Evolutionary conservation across 2,797 vertebrate species (phyloP).

Genomic region (Micropoecilia bifurca): DNA sequence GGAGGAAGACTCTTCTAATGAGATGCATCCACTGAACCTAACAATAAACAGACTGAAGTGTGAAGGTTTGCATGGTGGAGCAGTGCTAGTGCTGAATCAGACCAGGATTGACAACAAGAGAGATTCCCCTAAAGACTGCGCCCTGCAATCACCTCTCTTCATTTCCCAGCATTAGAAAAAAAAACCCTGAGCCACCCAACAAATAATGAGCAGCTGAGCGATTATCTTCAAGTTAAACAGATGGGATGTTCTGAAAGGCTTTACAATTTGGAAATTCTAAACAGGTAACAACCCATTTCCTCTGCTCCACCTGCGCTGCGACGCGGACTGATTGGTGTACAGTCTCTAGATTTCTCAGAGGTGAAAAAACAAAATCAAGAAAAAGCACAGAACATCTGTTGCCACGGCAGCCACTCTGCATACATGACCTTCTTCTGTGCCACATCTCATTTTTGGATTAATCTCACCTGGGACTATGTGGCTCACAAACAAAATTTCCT

Average conservation of each 20-base stretch:
- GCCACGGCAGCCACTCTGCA: slow-evolving; percentile 25
- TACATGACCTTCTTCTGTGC: slow-evolving; percentile 47
- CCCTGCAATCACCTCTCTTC: slow-evolving; percentile 68
- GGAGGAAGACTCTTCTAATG: neutral
- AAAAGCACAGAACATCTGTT: slow-evolving; percentile 24
- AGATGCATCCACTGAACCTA: neutral
- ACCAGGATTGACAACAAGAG: slow-evolving; percentile 31
- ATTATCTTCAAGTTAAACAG: slow-evolving; percentile 40
- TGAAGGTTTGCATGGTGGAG: neutral
- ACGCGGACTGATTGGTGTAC: slow-evolving; percentile 34
- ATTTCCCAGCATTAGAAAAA: slow-evolving; percentile 33
- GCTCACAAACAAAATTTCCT: slow-evolving; percentile 74
- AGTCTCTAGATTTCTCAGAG: slow-evolving; percentile 28
- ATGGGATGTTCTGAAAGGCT: slow-evolving; percentile 30
- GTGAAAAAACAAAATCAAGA: slow-evolving; percentile 25
- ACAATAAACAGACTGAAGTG: neutral
- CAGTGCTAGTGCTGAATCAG: slow-evolving; percentile 27
- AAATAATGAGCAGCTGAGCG: slow-evolving; percentile 29
- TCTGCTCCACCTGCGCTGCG: slow-evolving; percentile 21
- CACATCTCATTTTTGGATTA: slow-evolving; percentile 55
- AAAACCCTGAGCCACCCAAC: slow-evolving; percentile 20
- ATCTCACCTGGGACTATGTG: slow-evolving; percentile 69
- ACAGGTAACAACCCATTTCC: slow-evolving; percentile 50
- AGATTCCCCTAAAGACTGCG: slow-evolving; percentile 54
- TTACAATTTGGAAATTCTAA: slow-evolving; percentile 43